Conservation (phyloP, 2,888 invertebrate species). For the Archips crataeganus region DNA sequence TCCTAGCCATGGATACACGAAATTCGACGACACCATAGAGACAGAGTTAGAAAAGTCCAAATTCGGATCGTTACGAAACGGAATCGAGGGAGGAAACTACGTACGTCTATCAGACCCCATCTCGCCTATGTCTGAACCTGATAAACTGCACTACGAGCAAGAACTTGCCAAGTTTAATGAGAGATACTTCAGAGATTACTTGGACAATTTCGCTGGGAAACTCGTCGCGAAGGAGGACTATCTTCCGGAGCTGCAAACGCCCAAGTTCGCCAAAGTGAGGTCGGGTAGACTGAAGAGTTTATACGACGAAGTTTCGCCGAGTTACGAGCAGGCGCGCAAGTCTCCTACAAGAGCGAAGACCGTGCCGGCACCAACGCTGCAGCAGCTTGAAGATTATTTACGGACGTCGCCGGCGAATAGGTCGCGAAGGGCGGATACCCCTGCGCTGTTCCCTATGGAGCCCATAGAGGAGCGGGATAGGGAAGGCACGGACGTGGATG, state of each 20-base stretch:
- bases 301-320: constrained; percentile 74
- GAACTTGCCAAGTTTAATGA: constrained; percentile 81
- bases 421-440: constrained; percentile 70
- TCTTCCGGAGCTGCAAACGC: constrained; percentile 79
- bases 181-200: constrained; percentile 72
- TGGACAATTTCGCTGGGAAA: constrained; percentile 71
- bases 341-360: constrained; percentile 74
- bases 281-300: constrained; percentile 69
- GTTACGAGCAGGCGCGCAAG: constrained; percentile 67
- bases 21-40: constrained; percentile 62
- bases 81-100: constrained; percentile 74
- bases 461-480: constrained; percentile 78
- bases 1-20: constrained; percentile 62
- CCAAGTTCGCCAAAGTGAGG: constrained; percentile 79
- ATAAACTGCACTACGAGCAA: constrained; percentile 74
- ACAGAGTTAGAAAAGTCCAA: constrained; percentile 75
- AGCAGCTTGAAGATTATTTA: constrained; percentile 81
- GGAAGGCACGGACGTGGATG: constrained; percentile 64
- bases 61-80: constrained; percentile 78
- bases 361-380: constrained; percentile 76
- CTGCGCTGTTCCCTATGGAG: constrained; percentile 82
- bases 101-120: constrained; percentile 75
- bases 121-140: constrained; percentile 69
- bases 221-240: constrained; percentile 75
- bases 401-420: constrained; percentile 62